These are phyloP conservation scores for Prinia subflava DNA, from an alignment of 2,113 vertebrate genomes.

Conservation along the genomic window DNA sequence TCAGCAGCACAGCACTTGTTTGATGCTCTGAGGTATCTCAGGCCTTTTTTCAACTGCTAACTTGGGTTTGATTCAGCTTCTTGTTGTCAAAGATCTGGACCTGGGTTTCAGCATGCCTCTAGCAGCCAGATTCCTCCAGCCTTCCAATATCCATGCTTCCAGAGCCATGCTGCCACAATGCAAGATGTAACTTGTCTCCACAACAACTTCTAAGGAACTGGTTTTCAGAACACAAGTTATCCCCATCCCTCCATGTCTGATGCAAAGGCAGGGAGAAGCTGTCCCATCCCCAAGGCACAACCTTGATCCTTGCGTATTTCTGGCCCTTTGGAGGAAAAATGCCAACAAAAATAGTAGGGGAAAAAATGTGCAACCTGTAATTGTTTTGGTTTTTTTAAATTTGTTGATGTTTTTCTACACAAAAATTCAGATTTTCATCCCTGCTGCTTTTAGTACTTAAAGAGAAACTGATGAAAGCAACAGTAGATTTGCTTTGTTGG, in stretches of 20 bases:
- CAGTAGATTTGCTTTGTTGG: conserved; percentile 23
- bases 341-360: background rate
- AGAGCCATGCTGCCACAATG: rapidly evolving
- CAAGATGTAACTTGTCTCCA: background rate
- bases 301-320: background rate
- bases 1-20: rapidly evolving
- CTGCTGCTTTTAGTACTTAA: background rate
- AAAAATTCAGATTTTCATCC: background rate
- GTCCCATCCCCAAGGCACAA: background rate
- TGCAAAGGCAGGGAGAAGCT: background rate
- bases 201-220: background rate
- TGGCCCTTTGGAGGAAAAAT: background rate
- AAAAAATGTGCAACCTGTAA: background rate
- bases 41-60: background rate
- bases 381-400: background rate
- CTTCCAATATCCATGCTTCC: background rate
- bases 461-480: conserved; percentile 40
- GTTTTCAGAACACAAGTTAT: background rate
- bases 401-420: background rate
- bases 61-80: background rate
- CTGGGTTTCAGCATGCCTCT: background rate
- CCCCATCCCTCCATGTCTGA: background rate
- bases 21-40: background rate
- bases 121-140: background rate
- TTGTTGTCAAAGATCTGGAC: background rate